Base-by-base conservation (phyloP, 2,888 invertebrate species). In the Chrysolina oricalcia region DNA sequence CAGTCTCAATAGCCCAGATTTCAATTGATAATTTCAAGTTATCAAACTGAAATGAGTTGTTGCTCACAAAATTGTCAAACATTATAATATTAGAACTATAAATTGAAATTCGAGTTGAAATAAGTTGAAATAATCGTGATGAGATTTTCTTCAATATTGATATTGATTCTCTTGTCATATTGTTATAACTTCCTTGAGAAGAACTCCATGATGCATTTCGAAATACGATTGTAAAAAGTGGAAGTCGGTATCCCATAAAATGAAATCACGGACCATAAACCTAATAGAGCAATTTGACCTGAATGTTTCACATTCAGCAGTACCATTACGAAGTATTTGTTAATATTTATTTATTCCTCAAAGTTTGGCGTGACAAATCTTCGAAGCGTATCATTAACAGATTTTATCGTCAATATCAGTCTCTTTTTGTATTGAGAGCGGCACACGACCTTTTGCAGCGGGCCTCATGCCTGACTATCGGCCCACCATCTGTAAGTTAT, bases 231-330 rank as follows among this genome's bases (percentile, higher is more conserved):
- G 43, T 53, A 11, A 43, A n/a, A 40, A 64, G 48, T 10, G 15
- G 8, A 41, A 21, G 15, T 46, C 8, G 10, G 21, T 66, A 66
- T n/a, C 35, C 23, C 13, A 41, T 59, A 59, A 59, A 50, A 65
- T 48, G 35, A 63, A 70, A 66, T 66, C 70, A 70, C 62, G 56
- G 66, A 66, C 74, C 70, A 70, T 73, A 73, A 74, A 74, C 50
- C 41, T 70, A 59, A 70, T 74, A 70, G 56, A 70, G 74, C 41
- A 59, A 65, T 65, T 46, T 70, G 70, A 74, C 74, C 70, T 66
- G 21, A 70, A 74, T 74, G 64, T 70, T 66, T 46, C 53, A 64
- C 66, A 74, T 68, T 40, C 35, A 67, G 48, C 23, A 50, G 40
- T 15, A 48, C 50, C 23, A 67, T 73, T 65, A 59, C 74, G 46